A percentile compares a stretch with the other conserved stretches of the same genome.
Evolutionary conservation across 2,888 invertebrate species (phyloP).

Genomic region (Eubasilissa splendida): DNA sequence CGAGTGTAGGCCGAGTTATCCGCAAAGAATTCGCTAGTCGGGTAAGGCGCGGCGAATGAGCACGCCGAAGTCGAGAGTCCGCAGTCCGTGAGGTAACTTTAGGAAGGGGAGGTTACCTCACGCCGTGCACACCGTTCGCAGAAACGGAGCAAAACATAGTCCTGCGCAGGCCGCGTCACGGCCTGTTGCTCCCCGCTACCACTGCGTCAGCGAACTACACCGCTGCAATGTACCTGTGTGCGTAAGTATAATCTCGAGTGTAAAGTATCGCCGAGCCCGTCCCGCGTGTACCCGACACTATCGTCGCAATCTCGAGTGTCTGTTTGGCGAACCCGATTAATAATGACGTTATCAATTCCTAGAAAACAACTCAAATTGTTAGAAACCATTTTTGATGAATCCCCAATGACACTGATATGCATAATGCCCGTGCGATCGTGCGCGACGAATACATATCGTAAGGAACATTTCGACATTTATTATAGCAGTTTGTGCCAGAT

Average conservation of each 20-base stretch:
- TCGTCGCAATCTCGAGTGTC: not conserved
- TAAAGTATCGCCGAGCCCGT: no score
- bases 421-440: no score
- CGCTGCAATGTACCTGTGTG: not conserved
- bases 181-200: slow-evolving; percentile 27
- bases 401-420: no score
- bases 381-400: not conserved
- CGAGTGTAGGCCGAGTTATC: not conserved
- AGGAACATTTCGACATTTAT: no score
- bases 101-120: slow-evolving; percentile 27
- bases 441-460: no score
- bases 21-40: slow-evolving; percentile 27
- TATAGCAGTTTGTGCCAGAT: no score
- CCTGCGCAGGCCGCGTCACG: not conserved
- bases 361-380: slow-evolving; percentile 2
- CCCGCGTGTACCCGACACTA: no score
- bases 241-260: not conserved
- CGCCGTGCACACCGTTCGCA: slow-evolving; percentile 15
- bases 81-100: not conserved
- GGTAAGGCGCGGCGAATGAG: slow-evolving; percentile 12
- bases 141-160: slow-evolving; percentile 31
- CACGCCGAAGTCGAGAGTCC: slow-evolving; percentile 3
- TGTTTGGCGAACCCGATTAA: slow-evolving; percentile 13
- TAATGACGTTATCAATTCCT: slow-evolving; percentile 27
- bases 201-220: not conserved